Conservation (phyloP, 2,888 invertebrate genomes). For the Drosophila mettleri region DNA sequence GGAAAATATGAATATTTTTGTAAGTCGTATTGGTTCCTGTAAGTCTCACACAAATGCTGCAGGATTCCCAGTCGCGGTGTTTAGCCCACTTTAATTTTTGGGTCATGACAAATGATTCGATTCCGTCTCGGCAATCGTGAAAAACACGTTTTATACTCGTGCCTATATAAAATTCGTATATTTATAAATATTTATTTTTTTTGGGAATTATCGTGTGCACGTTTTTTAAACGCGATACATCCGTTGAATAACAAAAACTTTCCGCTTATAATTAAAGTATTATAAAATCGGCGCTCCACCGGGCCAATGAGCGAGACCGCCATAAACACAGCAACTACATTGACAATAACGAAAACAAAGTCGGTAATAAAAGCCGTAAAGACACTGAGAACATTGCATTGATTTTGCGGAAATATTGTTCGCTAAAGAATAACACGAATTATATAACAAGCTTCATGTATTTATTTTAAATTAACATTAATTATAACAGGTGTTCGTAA, state of each 20-base stretch:
- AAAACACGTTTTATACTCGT: conserved; percentile 51
- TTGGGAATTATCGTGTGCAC: conserved; percentile 54
- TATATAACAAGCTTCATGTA: neutral
- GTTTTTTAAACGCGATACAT: conserved; percentile 68
- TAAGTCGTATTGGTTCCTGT: conserved; percentile 42
- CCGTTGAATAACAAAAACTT: conserved; percentile 63
- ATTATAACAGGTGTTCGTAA: neutral
- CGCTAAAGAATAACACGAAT: neutral
- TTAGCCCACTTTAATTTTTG: conserved; percentile 20
- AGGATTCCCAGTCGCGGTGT: conserved; percentile 12
- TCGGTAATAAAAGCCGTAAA: conserved; percentile 15
- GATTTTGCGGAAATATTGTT: conserved; percentile 40
- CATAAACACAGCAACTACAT: conserved; percentile 31
- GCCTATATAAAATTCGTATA: neutral
- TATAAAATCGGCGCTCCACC: conserved; percentile 46
- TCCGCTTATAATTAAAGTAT: conserved; percentile 67
- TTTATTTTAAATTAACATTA: neutral
- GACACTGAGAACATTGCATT: conserved; percentile 20
- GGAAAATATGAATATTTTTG: no score
- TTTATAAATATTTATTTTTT: conserved; percentile 1
- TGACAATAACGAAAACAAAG: conserved; percentile 15
- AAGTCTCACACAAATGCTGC: conserved; percentile 28
- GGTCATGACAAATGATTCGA: conserved; percentile 18
- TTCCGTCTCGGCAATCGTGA: conserved; percentile 43
- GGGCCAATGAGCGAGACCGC: conserved; percentile 31